Base-by-base conservation (phyloP, 92 coral and sea anemone species). In the Porites lobata region DNA sequence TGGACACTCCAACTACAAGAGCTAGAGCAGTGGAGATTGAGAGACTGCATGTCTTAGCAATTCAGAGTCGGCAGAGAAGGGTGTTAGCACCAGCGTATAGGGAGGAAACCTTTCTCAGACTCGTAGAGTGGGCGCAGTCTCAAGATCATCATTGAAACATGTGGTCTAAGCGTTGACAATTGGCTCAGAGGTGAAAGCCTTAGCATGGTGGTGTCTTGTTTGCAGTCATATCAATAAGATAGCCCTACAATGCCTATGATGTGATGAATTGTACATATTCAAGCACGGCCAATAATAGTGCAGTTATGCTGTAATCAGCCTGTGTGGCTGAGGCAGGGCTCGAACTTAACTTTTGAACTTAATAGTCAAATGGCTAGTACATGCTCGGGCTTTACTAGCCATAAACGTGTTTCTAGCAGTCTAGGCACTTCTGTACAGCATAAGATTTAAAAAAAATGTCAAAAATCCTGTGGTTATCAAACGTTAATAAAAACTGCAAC, bases 101-200 rank as follows among this genome's bases (percentile, higher is more conserved):
- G 18, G 85, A 84, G 24, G 53, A 69, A 43, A 83, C 85, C 8
- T 89, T 84, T 51, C 67, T 20, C 1, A 70, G 76, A 85, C 86
- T 87, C 14, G 62, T 80, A 66, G 80, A 80, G 65, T 87, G 86
- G 86, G 91, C 85, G 8, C 82, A 75, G 9, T 85, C 82, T 29
- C 32, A 29, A 29, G 32, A 29, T 29, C 32, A 38, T 38, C 6
- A 6, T 38, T 38, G 47, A 38, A 29, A 29, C 6, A 38, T 38
- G 47, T 38, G 47, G 47, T 38, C 47, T 38, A 38, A 38, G 47
- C 3, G 47, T 38, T 38, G 47, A 38, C 3, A 38, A 38, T 38
- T 38, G 47, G 6, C 3, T 38, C 47, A 38, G 47, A 38, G 6
- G 47, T 38, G 47, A 38, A 38, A 38, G 47, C 47, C 47, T 38